phyloP scores from a whole-genome alignment of 2,797 vertebrate species.

The Sebastes dallii region DNA sequence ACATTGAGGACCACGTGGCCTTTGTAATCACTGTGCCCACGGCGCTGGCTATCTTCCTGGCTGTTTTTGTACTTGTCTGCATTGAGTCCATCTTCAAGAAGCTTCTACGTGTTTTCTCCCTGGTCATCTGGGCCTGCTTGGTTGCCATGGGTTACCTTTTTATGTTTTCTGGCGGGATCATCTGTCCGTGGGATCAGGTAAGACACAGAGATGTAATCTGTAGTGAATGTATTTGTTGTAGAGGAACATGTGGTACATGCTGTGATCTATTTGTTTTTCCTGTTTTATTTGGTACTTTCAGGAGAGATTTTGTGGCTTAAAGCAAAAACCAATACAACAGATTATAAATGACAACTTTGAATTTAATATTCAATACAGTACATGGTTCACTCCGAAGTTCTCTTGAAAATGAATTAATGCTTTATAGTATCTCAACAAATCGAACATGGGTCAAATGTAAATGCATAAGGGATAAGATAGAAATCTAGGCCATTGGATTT shows the following conservation, averaged over 20 bases:
- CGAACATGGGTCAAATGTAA: background rate
- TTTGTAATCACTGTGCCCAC: constrained; percentile 98
- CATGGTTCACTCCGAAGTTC: background rate
- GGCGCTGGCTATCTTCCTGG: constrained; percentile 96
- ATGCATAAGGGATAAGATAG: background rate
- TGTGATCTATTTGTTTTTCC: background rate
- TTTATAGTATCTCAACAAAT: background rate
- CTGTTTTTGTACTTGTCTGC: constrained; percentile 96
- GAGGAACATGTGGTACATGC: background rate
- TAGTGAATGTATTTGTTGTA: background rate
- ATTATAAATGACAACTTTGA: background rate
- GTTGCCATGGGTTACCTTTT: constrained; percentile 98
- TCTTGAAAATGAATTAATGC: background rate
- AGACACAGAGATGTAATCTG: constrained; percentile 37
- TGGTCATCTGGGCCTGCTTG: constrained; percentile 95
- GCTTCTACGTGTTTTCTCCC: constrained; percentile 92
- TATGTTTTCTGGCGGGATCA: constrained; percentile 95
- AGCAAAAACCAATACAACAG: background rate
- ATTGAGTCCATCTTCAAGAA: constrained; percentile 97
- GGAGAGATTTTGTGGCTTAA: background rate
- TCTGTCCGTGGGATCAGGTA: constrained; percentile 99
- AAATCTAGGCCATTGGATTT: constrained; percentile 8
- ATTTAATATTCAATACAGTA: background rate
- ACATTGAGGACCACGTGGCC: constrained; percentile 92
- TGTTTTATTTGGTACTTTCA: background rate